A percentile compares a stretch with the other conserved stretches of the same genome.
Conservation (phyloP, 2,888 invertebrate species). For the Hirtodrosophila alboralis region DNA sequence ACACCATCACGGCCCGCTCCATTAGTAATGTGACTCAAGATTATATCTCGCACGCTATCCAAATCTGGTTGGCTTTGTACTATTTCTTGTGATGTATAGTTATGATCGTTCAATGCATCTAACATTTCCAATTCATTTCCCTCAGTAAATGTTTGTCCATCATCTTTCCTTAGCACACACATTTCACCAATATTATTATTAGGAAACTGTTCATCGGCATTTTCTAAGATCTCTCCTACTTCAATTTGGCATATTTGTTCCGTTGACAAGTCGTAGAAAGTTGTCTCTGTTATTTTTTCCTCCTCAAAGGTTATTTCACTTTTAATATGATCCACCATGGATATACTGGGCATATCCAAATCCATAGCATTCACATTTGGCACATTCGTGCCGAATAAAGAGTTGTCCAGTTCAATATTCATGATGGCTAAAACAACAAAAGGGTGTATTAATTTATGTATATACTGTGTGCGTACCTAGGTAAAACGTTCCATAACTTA, state of each 20-base stretch:
- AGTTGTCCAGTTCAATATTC: conserved; percentile 9
- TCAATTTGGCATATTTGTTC: conserved; percentile 40
- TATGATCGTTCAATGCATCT: conserved; percentile 70
- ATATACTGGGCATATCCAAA: background rate
- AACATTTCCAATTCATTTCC: conserved; percentile 22
- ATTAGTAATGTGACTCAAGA: conserved; percentile 52
- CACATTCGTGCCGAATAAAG: background rate
- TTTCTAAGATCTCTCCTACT: conserved; percentile 17
- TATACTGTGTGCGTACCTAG: too few relatives aligned
- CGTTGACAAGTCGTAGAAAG: conserved; percentile 14
- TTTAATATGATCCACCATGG: conserved; percentile 15
- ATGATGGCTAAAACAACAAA: conserved; percentile 8
- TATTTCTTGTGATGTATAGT: conserved; percentile 65
- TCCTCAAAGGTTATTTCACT: conserved; percentile 44
- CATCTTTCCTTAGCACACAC: conserved; percentile 17
- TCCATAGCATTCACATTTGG: background rate
- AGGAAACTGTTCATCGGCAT: background rate
- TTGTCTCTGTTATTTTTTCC: conserved; percentile 46
- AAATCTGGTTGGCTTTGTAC: conserved; percentile 8
- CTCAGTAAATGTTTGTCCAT: conserved; percentile 1
- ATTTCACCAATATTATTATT: conserved; percentile 39
- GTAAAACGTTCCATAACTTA: too few relatives aligned
- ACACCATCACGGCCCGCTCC: conserved; percentile 12
- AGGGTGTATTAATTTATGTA: too few relatives aligned
- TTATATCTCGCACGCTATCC: conserved; percentile 32